Conservation (phyloP, 1,140 invertebrate genomes). For the Anastatus disparis region DNA sequence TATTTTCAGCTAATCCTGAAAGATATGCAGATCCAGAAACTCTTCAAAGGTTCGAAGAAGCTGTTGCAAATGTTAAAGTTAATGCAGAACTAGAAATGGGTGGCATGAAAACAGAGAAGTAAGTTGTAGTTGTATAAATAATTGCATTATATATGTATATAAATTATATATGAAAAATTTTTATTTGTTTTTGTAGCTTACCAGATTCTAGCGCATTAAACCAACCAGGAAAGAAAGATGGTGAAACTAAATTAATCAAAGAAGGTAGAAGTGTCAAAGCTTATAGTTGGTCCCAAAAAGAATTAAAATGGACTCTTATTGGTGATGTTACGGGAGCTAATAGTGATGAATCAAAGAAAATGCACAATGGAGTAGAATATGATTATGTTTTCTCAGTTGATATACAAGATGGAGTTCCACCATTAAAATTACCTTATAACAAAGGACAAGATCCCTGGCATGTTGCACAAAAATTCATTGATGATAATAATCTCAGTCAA, state of each 20-base stretch:
- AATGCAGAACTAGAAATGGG: slow-evolving; percentile 77
- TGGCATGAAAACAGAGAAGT: slow-evolving; percentile 85
- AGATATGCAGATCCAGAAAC: slow-evolving; percentile 74
- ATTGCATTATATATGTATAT: background rate
- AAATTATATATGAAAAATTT: slow-evolving; percentile 11
- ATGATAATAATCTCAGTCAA: slow-evolving; percentile 85
- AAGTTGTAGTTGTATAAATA: slow-evolving; percentile 43
- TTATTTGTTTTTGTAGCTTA: slow-evolving; percentile 64
- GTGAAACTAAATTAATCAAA: slow-evolving; percentile 87
- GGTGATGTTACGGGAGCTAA: slow-evolving; percentile 89
- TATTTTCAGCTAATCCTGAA: slow-evolving; percentile 80
- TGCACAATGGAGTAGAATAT: slow-evolving; percentile 90
- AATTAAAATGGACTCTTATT: slow-evolving; percentile 83
- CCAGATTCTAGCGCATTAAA: slow-evolving; percentile 81
- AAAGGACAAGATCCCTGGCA: slow-evolving; percentile 88
- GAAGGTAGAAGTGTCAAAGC: slow-evolving; percentile 79
- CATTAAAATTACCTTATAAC: slow-evolving; percentile 93
- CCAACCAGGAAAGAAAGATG: slow-evolving; percentile 83
- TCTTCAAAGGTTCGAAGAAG: slow-evolving; percentile 77
- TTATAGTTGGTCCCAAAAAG: slow-evolving; percentile 81
- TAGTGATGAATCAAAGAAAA: slow-evolving; percentile 75
- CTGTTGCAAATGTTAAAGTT: slow-evolving; percentile 73
- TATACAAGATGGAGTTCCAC: slow-evolving; percentile 87
- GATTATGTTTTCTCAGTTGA: slow-evolving; percentile 97
- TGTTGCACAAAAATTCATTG: slow-evolving; percentile 92